These are phyloP conservation scores for Yponomeuta evonymella DNA, from an alignment of 2,888 invertebrate species.

Conservation along the genomic window DNA sequence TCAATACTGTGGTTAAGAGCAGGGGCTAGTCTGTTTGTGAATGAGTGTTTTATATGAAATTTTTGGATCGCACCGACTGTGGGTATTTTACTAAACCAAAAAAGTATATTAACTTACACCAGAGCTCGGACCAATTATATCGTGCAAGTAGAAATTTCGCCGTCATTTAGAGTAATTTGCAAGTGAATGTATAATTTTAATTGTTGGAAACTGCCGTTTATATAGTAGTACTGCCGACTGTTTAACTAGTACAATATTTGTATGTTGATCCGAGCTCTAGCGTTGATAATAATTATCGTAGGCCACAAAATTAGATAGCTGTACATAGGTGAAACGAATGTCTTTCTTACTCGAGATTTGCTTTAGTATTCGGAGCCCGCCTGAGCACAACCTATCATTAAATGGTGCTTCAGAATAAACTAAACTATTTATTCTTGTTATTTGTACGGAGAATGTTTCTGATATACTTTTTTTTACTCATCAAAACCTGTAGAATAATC, in stretches of 20 bases:
- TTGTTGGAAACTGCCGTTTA: no score
- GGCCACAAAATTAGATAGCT: not conserved
- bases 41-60: conserved; percentile 2
- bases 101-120: conserved; percentile 5
- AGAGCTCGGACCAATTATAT: not conserved
- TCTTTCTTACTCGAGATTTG: conserved; percentile 10
- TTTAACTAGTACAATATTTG: no score
- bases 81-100: conserved; percentile 13
- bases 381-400: conserved; percentile 44
- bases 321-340: conserved; percentile 4
- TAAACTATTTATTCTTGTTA: not conserved
- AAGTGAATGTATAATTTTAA: no score
- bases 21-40: not conserved
- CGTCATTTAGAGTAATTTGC: no score
- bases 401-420: conserved; percentile 52
- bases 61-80: not conserved
- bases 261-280: no score
- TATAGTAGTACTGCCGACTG: no score
- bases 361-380: conserved; percentile 35
- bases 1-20: not conserved
- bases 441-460: not conserved
- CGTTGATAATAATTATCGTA: not conserved
- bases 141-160: no score
- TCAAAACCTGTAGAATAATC: no score
- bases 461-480: no score